Conservation (phyloP, 2,888 invertebrate genomes). For the Agelastica alni region DNA sequence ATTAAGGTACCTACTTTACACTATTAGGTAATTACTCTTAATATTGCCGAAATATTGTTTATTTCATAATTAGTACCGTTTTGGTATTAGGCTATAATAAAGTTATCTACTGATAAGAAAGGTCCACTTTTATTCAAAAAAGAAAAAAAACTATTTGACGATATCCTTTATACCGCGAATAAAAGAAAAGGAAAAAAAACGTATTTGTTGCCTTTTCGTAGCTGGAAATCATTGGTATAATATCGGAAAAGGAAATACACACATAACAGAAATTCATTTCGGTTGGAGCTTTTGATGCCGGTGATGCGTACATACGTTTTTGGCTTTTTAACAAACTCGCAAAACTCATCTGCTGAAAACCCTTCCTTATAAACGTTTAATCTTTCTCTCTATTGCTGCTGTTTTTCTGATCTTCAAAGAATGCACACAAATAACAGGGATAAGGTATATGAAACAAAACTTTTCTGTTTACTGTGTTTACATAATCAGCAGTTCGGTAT, state of each 20-base stretch:
- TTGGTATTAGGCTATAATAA: too few species aligned
- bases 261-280: slow-evolving; percentile 47
- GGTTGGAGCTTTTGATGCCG: slow-evolving; percentile 42
- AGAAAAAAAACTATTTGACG: too few species aligned
- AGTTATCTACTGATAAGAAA: too few species aligned
- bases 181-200: slow-evolving; percentile 12
- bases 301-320: slow-evolving; percentile 43
- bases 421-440: slow-evolving; percentile 25
- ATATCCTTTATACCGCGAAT: slow-evolving; percentile 4
- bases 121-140: too few species aligned
- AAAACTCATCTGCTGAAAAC: slow-evolving; percentile 32
- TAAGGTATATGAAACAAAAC: slow-evolving; percentile 17
- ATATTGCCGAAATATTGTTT: too few species aligned
- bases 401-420: slow-evolving; percentile 30
- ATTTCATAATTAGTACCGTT: too few species aligned
- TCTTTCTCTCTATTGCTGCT: slow-evolving; percentile 31
- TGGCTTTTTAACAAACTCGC: slow-evolving; percentile 46
- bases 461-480: too few species aligned
- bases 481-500: too few species aligned
- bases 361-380: slow-evolving; percentile 35
- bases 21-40: too few species aligned
- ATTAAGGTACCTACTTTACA: too few species aligned
- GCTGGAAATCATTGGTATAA: slow-evolving; percentile 26
- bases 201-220: slow-evolving; percentile 19
- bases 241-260: slow-evolving; percentile 37